phyloP scores from a whole-genome alignment of 2,888 invertebrate species.

The Callyntrura guangdongensis region DNA sequence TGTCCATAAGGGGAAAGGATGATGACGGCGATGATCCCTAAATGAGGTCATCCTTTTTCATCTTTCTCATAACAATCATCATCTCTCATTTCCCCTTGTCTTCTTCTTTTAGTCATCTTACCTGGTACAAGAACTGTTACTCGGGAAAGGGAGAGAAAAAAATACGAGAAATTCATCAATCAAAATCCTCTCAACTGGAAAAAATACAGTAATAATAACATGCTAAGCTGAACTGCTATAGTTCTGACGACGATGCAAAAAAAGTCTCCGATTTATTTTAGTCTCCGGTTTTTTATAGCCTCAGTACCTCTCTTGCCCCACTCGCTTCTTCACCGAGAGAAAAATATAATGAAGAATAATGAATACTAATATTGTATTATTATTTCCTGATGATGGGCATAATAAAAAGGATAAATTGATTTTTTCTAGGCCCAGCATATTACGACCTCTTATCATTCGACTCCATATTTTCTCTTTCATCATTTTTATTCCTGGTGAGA shows the following conservation, averaged over 20 bases:
- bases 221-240: neutral
- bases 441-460: neutral
- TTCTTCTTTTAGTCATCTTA: slow-evolving; percentile 77
- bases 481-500: slow-evolving; percentile 1
- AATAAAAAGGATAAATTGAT: slow-evolving; percentile 23
- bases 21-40: slow-evolving; percentile 4
- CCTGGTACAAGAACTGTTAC: slow-evolving; percentile 86
- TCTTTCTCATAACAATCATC: neutral
- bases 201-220: neutral
- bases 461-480: neutral
- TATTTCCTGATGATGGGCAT: neutral
- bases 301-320: too few species aligned
- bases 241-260: neutral
- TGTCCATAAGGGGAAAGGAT: neutral
- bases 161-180: slow-evolving; percentile 2
- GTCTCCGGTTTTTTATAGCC: neutral
- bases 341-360: slow-evolving; percentile 45
- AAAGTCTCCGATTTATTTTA: too few species aligned
- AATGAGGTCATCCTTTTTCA: neutral
- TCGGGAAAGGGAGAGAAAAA: neutral
- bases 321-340: neutral
- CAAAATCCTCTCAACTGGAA: slow-evolving; percentile 19
- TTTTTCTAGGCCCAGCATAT: neutral
- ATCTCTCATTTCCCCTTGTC: neutral
- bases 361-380: slow-evolving; percentile 15